Percentiles rank a stretch among this genome's conserved stretches.
Conservation (phyloP, 2,888 invertebrate genomes). For the Pherbina coryleti region DNA sequence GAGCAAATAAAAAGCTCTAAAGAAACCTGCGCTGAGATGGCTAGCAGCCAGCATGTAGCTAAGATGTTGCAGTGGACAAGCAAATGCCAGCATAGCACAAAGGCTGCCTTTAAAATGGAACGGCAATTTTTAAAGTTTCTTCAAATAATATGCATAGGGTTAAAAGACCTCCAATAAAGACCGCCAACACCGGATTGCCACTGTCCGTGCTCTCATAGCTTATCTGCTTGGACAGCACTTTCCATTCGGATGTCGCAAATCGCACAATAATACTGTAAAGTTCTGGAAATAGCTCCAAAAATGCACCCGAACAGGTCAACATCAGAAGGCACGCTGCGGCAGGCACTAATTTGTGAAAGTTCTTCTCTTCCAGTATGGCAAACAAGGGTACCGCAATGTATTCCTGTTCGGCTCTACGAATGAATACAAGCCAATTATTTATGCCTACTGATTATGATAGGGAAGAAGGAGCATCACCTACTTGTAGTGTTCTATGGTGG, state of each 20-base stretch:
- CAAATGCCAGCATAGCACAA: constrained; percentile 73
- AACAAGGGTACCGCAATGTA: constrained; percentile 69
- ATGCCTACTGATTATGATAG: neutral
- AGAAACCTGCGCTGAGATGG: constrained; percentile 62
- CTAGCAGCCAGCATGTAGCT: constrained; percentile 69
- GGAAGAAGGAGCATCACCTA: constrained; percentile 45
- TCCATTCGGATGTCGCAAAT: constrained; percentile 73
- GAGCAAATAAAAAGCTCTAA: constrained; percentile 66
- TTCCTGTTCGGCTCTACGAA: constrained; percentile 59
- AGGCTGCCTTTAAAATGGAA: constrained; percentile 68
- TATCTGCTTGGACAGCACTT: constrained; percentile 71
- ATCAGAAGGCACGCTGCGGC: constrained; percentile 73
- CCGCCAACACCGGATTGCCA: constrained; percentile 73
- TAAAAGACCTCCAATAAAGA: constrained; percentile 70
- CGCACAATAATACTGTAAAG: constrained; percentile 71
- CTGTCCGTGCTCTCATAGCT: constrained; percentile 72
- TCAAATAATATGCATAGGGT: neutral
- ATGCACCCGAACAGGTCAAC: constrained; percentile 71
- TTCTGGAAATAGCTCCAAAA: constrained; percentile 72
- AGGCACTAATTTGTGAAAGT: constrained; percentile 72
- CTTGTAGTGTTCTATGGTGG: constrained; percentile 67
- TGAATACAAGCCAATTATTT: neutral
- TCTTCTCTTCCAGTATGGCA: constrained; percentile 71
- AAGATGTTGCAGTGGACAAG: constrained; percentile 72
- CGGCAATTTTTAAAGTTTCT: too few relatives aligned